phyloP scores from a whole-genome alignment of 2,113 vertebrate genomes.

The Psittacara wagleri region DNA sequence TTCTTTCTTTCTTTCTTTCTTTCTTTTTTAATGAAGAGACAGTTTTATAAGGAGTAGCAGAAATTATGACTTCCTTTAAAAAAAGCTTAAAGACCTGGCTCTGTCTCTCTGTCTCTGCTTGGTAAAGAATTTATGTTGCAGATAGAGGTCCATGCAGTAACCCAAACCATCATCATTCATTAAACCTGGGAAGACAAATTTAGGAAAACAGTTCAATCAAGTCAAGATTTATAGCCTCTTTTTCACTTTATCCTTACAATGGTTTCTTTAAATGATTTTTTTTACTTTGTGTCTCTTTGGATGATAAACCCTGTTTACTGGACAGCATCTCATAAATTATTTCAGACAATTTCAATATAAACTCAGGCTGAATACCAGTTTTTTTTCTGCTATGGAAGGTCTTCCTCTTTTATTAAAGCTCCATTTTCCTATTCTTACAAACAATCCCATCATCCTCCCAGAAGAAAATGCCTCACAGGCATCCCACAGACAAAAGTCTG shows the following conservation, averaged over 20 bases:
- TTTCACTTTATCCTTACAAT: background rate
- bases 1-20: no score
- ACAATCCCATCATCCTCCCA: background rate
- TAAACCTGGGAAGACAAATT: background rate
- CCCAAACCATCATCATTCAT: background rate
- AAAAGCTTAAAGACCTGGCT: background rate
- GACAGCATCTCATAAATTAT: conserved; percentile 24
- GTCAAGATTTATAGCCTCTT: background rate
- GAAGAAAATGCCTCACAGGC: background rate
- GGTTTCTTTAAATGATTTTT: background rate
- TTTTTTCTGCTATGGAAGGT: background rate
- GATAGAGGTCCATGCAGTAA: background rate
- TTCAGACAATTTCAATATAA: conserved; percentile 35
- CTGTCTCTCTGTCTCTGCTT: background rate
- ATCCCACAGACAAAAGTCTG: background rate
- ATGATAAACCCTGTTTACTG: conserved; percentile 6
- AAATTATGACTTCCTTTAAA: background rate
- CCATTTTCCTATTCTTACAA: background rate
- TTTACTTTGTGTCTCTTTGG: background rate
- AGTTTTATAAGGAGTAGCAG: background rate
- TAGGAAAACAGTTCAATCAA: background rate
- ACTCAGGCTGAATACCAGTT: background rate
- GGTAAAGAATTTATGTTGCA: background rate
- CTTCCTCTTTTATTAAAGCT: conserved; percentile 8
- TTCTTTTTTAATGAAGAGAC: background rate